phyloP scores from a whole-genome alignment of 2,797 vertebrate species.

The Champsocephalus esox region DNA sequence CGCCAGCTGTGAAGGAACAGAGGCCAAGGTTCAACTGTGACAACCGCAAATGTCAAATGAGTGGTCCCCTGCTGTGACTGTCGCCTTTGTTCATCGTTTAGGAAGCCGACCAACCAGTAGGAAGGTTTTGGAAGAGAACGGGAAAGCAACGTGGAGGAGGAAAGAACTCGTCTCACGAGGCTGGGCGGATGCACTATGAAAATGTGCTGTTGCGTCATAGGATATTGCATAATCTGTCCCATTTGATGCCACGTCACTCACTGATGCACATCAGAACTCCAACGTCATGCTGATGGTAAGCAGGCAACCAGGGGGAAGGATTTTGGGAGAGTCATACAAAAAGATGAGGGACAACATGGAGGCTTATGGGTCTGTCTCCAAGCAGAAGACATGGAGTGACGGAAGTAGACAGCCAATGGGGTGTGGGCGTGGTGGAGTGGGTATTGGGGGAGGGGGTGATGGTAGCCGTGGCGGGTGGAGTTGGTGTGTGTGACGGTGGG shows the following conservation, averaged over 20 bases:
- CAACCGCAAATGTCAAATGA: conserved; percentile 73
- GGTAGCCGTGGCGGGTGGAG: conserved; percentile 51
- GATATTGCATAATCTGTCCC: conserved; percentile 63
- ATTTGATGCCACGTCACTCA: conserved; percentile 47
- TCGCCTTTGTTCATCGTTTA: conserved; percentile 64
- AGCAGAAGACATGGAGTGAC: conserved; percentile 81
- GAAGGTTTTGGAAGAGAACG: conserved; percentile 17
- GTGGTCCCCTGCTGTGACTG: conserved; percentile 64
- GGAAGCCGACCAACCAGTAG: conserved; percentile 43
- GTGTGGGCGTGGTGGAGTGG: conserved; percentile 48
- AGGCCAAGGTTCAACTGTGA: conserved; percentile 72
- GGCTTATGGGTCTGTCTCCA: conserved; percentile 75
- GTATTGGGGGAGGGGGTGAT: conserved; percentile 3
- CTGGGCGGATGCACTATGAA: conserved; percentile 50
- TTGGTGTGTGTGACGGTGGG: conserved; percentile 67
- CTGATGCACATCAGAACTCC: conserved; percentile 41
- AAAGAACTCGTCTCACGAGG: conserved; percentile 30
- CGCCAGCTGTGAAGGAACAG: conserved; percentile 54
- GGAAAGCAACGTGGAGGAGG: conserved; percentile 23
- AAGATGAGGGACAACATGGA: conserved; percentile 23
- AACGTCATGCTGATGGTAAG: conserved; percentile 27
- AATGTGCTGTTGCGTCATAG: conserved; percentile 57
- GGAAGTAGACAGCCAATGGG: conserved; percentile 77
- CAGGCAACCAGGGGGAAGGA: conserved; percentile 11
- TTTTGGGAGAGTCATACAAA: conserved; percentile 20